A percentile compares a stretch with the other conserved stretches of the same genome.
Evolutionary conservation across 2,888 invertebrate species (phyloP).

Genomic region (Copidosoma aretas): DNA sequence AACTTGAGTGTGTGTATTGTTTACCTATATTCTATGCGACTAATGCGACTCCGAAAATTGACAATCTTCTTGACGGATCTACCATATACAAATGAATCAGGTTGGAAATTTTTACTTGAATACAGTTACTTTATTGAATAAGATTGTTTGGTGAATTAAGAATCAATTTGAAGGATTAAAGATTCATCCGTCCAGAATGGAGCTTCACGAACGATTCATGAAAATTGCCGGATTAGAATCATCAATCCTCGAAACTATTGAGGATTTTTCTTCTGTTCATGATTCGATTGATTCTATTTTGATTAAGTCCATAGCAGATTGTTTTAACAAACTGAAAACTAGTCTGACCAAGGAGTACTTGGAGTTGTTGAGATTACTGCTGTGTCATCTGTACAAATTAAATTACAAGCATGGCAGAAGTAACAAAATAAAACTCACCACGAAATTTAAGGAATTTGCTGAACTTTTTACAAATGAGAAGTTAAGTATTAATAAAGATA

Average conservation of each 20-base stretch:
- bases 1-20: no score
- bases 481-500: conserved; percentile 8
- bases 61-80: no score
- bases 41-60: no score
- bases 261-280: not conserved
- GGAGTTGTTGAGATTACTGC: conserved; percentile 21
- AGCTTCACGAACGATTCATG: conserved; percentile 49
- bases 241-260: conserved; percentile 43
- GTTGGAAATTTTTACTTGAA: no score
- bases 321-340: conserved; percentile 15
- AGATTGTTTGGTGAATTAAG: not conserved
- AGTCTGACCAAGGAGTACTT: conserved; percentile 9
- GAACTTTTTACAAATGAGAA: conserved; percentile 18
- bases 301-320: conserved; percentile 14
- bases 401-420: conserved; percentile 15
- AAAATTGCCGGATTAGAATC: conserved; percentile 42
- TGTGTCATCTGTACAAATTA: conserved; percentile 33
- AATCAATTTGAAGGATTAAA: no score
- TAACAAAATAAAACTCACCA: not conserved
- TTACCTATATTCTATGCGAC: no score
- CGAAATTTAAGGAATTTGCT: conserved; percentile 15
- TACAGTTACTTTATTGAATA: not conserved
- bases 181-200: conserved; percentile 43
- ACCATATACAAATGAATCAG: no score
- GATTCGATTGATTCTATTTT: conserved; percentile 10